A percentile compares a stretch with the other conserved stretches of the same genome.
These are phyloP conservation scores for Leptinotarsa defecta DNA, from an alignment of 1,140 invertebrate species.

Conservation along the genomic window DNA sequence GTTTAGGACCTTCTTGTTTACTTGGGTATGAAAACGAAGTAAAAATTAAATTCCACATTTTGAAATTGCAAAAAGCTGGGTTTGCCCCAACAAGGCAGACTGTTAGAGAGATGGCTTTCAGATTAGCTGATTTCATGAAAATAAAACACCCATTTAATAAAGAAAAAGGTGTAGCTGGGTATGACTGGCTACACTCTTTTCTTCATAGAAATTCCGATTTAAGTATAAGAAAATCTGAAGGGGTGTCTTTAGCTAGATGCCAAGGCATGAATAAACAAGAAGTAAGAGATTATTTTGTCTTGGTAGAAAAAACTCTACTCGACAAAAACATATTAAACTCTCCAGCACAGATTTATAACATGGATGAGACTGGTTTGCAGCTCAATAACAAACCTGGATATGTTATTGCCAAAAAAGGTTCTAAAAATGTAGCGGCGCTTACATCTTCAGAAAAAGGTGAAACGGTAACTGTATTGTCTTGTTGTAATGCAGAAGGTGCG, in stretches of 20 bases:
- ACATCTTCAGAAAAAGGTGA: slow-evolving; percentile 53
- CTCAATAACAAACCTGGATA: slow-evolving; percentile 47
- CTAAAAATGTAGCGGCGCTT: slow-evolving; percentile 29
- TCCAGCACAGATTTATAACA: slow-evolving; percentile 43
- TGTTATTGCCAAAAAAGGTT: slow-evolving; percentile 52
- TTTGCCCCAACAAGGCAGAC: too few relatives aligned
- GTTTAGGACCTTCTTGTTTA: neutral
- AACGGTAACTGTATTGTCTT: slow-evolving; percentile 44
- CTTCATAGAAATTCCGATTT: slow-evolving; percentile 14
- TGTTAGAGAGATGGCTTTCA: too few relatives aligned
- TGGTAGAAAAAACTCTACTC: slow-evolving; percentile 27
- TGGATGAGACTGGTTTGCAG: slow-evolving; percentile 48
- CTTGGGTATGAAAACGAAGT: neutral
- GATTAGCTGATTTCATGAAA: too few relatives aligned
- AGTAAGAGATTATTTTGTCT: too few relatives aligned
- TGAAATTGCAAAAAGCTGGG: too few relatives aligned
- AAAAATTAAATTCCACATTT: neutral
- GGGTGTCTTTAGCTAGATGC: too few relatives aligned
- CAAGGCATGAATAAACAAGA: too few relatives aligned
- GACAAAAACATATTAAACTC: slow-evolving; percentile 43
- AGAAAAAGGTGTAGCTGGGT: neutral
- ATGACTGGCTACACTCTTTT: slow-evolving; percentile 17
- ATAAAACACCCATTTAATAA: neutral
- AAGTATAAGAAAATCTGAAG: too few relatives aligned
- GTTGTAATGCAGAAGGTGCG: slow-evolving; percentile 45